Base-by-base conservation (phyloP, 2,888 invertebrate species). In the Cyaniris semiargus region DNA sequence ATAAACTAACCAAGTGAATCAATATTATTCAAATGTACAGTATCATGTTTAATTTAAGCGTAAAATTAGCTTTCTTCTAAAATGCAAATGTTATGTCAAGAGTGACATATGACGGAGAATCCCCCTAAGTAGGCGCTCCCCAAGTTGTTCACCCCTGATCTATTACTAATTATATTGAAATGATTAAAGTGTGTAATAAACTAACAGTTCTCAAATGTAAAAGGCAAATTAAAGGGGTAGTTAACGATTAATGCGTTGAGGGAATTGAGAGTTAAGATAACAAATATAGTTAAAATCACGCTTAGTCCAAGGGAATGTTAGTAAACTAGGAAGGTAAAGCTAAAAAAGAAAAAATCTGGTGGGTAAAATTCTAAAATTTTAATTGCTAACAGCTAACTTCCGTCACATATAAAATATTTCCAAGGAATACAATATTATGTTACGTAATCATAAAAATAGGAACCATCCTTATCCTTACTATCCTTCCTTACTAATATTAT, bases 151-250 rank as follows among this genome's bases (percentile, higher is more conserved):
- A 31, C 66, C 66, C 60, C 66, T 66, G 66, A 66, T 66, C 66
- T 66, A 66, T 66, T 66, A 66, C 66, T 66, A 66, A 66, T 66
- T 66, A 31, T 66, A 66, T 66, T 66, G 13, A 27, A 60, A 60
- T 60, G 60, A 60, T 60, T 60, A 66, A 66, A 66, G 27, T 66
- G 66, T 27, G 21, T 23, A 66, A 66, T 6, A 23, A 31, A 66
- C 15, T 27, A 23, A 66, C 27, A 66, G 31, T 66, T 66, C 27
- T 15, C 66, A 7, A 31, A 27, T 66, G 66, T 27, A 66, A 8
- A 60, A 13, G 60, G 10, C 27, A 27, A 23, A 60, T 60, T 10
- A 58, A 58, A 23, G 60, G 60, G 60, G 60, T 23, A 27, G 8
- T 58, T 58, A 58, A 23, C 60, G 27, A 23, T 53, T 53, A 53